Conservation (phyloP, 2,797 vertebrate genomes). For the Acanthopagrus latus region DNA sequence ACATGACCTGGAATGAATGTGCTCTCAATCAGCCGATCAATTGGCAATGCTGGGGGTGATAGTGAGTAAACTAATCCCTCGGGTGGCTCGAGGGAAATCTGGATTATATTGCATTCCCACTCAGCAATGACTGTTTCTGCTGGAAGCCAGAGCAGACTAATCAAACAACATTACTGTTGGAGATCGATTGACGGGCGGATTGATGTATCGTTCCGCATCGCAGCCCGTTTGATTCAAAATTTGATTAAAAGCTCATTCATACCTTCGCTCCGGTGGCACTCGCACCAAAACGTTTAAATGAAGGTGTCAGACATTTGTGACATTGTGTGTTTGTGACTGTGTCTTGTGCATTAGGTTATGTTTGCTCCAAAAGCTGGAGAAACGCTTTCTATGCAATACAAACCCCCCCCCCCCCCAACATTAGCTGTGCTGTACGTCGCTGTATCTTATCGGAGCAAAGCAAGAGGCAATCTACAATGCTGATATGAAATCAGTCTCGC, state of each 20-base stretch:
- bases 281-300: neutral
- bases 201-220: constrained; percentile 59
- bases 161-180: constrained; percentile 77
- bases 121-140: constrained; percentile 66
- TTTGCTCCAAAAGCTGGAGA: constrained; percentile 9
- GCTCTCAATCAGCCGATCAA: constrained; percentile 81
- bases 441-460: constrained; percentile 64
- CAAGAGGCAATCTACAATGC: constrained; percentile 54
- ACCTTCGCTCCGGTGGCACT: constrained; percentile 2
- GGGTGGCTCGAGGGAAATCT: constrained; percentile 69
- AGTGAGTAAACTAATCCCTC: constrained; percentile 71
- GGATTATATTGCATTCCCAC: constrained; percentile 75
- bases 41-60: constrained; percentile 75
- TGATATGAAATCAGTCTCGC: constrained; percentile 57
- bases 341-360: constrained; percentile 8
- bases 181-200: constrained; percentile 68
- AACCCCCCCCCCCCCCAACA: constrained; percentile 21
- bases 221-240: constrained; percentile 35
- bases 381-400: constrained; percentile 9
- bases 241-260: constrained; percentile 44
- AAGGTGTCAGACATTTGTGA: neutral
- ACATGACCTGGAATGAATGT: constrained; percentile 78
- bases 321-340: constrained; percentile 11
- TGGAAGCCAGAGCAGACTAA: constrained; percentile 70
- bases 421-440: constrained; percentile 23